Evolutionary conservation across 2,113 vertebrate genomes (phyloP), one percentile per base, ranked within the genome.

Genomic region (Cyanoliseus patagonus): DNA sequence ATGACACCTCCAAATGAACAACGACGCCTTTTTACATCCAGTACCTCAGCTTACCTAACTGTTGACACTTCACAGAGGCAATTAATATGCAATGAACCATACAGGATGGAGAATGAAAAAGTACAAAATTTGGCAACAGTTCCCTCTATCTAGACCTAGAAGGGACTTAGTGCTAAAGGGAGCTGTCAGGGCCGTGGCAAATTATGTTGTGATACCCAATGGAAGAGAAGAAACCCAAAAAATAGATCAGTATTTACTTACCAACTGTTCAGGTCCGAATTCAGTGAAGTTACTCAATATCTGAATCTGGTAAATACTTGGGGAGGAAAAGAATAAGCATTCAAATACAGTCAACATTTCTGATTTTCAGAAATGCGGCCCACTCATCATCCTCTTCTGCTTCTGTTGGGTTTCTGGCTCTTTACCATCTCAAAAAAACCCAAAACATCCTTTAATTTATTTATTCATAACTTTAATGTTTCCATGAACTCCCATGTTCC

Each of bases 31-130:
- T 92, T 66, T 68, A 75, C 35, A 95, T n/a, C 79, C 72, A 61
- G 9, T 47, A 62, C 93, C 90, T 96, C 92, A 47, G 75, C 75
- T 96, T 93, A 90, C 74, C 93, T 95, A 91, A 88, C 62, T 74
- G 39, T 46, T 87, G 91, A 94, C 68, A 83, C 59, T 67, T 95
- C 70, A 55, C 74, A 53, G 77, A 88, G 44, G 49, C 86, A 93
- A 95, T 91, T 96, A 92, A 93, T 62, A 44, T 11, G 92, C 66
- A 90, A 75, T 67, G 62, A 85, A 90, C 72, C 27, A 92, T 94
- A 97, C 73, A 94, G 69, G 42, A 69, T 16, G 19, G 13, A 86
- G 44, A 93, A 90, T 1, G 57, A 89, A 83, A 84, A 89, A 83
- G 33, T 23, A 93, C 37, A 92, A 90, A 92, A 59, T 79, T 89